phyloP scores from a whole-genome alignment of 2,113 vertebrate genomes.

The Paramisgurnus dabryanus region DNA sequence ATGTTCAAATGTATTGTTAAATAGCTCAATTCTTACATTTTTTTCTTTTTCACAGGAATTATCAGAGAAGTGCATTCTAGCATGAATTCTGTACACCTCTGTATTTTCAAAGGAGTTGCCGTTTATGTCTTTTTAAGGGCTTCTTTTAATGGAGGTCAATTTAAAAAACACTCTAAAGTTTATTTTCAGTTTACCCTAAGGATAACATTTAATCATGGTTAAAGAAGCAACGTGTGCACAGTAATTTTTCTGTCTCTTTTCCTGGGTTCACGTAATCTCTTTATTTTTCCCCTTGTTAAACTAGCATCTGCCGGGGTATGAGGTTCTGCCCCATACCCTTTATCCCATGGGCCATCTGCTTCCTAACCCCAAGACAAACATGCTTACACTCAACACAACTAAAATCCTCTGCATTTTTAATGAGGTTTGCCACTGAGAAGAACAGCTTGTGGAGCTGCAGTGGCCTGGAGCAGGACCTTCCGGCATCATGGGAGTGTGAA shows the following conservation, averaged over 20 bases:
- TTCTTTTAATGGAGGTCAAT: background rate
- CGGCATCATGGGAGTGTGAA: slow-evolving; percentile 56
- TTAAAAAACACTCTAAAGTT: background rate
- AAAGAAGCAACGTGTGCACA: background rate
- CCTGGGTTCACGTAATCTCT: slow-evolving; percentile 44
- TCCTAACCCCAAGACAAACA: slow-evolving; percentile 45
- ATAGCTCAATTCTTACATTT: too few relatives aligned
- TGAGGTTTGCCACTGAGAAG: slow-evolving; percentile 61
- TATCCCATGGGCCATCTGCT: slow-evolving; percentile 75
- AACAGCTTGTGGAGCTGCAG: slow-evolving; percentile 70
- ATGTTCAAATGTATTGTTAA: background rate
- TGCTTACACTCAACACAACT: slow-evolving; percentile 31
- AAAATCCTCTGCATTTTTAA: slow-evolving; percentile 65
- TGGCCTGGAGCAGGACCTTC: slow-evolving; percentile 52
- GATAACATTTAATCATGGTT: background rate
- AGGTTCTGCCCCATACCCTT: slow-evolving; percentile 46
- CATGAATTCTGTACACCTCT: background rate
- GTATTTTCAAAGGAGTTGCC: background rate
- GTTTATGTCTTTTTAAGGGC: background rate
- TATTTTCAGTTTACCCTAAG: background rate
- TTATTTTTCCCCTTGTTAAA: slow-evolving; percentile 63
- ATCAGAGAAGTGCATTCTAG: too few relatives aligned
- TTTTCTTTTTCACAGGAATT: background rate
- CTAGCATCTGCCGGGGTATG: slow-evolving; percentile 72
- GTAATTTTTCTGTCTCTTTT: background rate